Base-by-base conservation (phyloP, 2,888 invertebrate genomes). In the Chrysolina oricalcia region DNA sequence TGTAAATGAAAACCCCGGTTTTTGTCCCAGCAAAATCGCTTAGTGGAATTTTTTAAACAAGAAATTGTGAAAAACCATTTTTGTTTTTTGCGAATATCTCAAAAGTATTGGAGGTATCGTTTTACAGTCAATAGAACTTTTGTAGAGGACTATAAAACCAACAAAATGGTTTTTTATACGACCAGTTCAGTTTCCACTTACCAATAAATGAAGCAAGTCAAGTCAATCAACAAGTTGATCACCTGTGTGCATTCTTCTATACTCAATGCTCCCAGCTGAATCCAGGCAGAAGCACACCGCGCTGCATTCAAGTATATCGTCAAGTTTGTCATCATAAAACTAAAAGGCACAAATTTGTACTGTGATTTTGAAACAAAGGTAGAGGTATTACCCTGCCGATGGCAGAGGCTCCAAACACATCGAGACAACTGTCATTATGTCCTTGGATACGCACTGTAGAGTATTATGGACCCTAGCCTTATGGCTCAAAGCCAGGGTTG, bases 231-330 rank as follows among this genome's bases (percentile, higher is more conserved):
- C 66, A 88, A 82, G 78, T 86, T 85, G 74, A 86, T 85, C 46
- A 89, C 82, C 41, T 82, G 81, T 21, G 85, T 83, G 78, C 88
- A 88, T 68, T 87, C 86, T 41, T 87, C 87, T 19, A 89, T 87
- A 70, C 86, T 86, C 65, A 89, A 81, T 43, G 87, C 87, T n/a
- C 89, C 92, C 82, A 92, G 88, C 79, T 92, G 92, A 41, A 94
- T 91, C 94, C 94, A 94, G 65, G 91, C 89, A 48, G 89, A 89
- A 13, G 91, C 90, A 84, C 92, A 92, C 81, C 91, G 90, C 3
- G 91, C 89, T 2, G 92, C 91, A 78, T 91, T 90, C 46, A 89
- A 87, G 86, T 91, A 90, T 23, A 91, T 91, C 74, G 88, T 90
- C 78, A 90, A 88, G 77, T 89, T 88, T 64, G 89, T 88, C 81